Conservation (phyloP, 1,140 invertebrate genomes). For the Drosophila tani region DNA sequence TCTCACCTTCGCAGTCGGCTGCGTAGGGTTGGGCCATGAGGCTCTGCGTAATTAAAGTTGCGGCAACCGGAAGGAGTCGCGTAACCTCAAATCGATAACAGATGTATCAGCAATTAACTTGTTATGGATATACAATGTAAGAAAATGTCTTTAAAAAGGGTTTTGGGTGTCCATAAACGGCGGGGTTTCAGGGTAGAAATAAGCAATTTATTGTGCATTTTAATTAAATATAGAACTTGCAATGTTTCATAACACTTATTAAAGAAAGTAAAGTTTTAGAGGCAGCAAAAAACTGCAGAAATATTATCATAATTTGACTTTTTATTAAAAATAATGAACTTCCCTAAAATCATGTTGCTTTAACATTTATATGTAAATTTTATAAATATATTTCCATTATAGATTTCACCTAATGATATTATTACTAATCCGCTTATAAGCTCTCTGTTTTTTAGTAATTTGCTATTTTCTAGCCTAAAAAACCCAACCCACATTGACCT, state of each 20-base stretch:
- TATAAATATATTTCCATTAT: no score
- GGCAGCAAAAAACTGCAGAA: no score
- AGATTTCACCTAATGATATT: not conserved
- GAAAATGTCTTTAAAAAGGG: not conserved
- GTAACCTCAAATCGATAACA: constrained; percentile 35
- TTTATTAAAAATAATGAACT: not conserved
- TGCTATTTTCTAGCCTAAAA: not conserved
- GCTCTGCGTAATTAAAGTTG: constrained; percentile 47
- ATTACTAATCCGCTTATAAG: not conserved
- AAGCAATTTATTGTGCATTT: not conserved
- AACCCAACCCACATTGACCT: constrained; percentile 17
- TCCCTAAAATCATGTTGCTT: not conserved
- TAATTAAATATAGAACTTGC: no score
- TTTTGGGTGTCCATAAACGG: not conserved
- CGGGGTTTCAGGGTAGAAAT: not conserved
- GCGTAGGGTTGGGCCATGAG: constrained; percentile 23
- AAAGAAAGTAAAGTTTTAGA: no score
- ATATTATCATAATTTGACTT: not conserved
- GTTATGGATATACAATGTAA: not conserved
- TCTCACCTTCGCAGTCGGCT: constrained; percentile 15
- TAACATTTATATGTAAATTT: not conserved
- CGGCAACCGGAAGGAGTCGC: constrained; percentile 14
- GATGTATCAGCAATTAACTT: constrained; percentile 16
- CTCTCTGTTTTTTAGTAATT: not conserved
- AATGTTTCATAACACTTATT: no score